Evolutionary conservation across 2,888 invertebrate species (phyloP).

Genomic region (Leptinotarsa juncta): DNA sequence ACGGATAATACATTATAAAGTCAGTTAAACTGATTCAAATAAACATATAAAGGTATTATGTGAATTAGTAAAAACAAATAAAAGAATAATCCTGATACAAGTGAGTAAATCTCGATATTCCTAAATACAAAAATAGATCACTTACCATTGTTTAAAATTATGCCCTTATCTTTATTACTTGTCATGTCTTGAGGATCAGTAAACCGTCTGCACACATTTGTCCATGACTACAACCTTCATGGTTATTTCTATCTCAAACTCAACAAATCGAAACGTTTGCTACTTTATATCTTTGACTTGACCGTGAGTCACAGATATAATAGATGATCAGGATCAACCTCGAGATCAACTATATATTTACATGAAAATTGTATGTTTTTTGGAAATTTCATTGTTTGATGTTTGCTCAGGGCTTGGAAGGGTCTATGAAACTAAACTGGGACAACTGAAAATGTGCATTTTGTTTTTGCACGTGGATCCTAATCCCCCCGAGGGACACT

Average conservation of each 20-base stretch:
- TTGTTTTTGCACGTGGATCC: constrained; percentile 78
- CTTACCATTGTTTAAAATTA: constrained; percentile 15
- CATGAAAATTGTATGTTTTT: neutral
- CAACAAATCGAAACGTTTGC: neutral
- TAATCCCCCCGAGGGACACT: constrained; percentile 70
- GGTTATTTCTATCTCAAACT: neutral
- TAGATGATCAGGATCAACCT: neutral
- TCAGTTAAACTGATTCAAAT: neutral
- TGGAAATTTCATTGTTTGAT: neutral
- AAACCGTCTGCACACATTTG: neutral
- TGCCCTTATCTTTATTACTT: neutral
- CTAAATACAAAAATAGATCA: neutral
- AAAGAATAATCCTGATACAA: neutral
- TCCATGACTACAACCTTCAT: constrained; percentile 1
- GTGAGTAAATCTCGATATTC: neutral
- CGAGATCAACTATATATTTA: neutral
- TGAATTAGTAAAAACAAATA: neutral
- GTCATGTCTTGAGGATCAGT: neutral
- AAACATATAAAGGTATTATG: too few relatives aligned
- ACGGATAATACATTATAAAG: neutral
- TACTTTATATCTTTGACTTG: neutral
- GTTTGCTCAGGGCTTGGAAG: neutral
- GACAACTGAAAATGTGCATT: constrained; percentile 77
- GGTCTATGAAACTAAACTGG: neutral
- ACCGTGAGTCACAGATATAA: constrained; percentile 1